Evolutionary conservation across 2,113 vertebrate genomes (phyloP).

Genomic region (Rhynchopsitta pachyrhyncha): DNA sequence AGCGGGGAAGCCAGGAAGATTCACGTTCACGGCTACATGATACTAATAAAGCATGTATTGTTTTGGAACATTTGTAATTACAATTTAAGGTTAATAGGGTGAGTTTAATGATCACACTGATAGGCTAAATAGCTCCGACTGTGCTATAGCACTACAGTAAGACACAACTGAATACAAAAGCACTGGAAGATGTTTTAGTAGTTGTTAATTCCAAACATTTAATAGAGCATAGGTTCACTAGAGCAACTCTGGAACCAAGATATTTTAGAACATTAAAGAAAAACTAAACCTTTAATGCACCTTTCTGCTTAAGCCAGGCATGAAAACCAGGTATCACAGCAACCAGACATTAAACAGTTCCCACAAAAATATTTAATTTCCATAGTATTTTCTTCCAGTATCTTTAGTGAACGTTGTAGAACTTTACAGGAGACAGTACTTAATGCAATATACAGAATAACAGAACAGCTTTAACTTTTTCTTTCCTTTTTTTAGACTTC

Average conservation of each 20-base stretch:
- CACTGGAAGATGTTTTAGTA: constrained; percentile 58
- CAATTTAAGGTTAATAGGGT: not conserved
- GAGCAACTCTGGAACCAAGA: constrained; percentile 35
- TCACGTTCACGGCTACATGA: not conserved
- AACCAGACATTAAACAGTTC: constrained; percentile 53
- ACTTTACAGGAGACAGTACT: constrained; percentile 64
- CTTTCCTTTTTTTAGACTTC: not conserved
- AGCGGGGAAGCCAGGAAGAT: not conserved
- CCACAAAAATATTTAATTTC: constrained; percentile 64
- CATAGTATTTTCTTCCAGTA: constrained; percentile 49
- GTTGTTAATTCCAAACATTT: constrained; percentile 68
- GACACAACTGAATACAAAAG: constrained; percentile 22
- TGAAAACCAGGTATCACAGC: constrained; percentile 14
- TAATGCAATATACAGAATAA: constrained; percentile 40
- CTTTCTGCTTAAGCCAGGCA: constrained; percentile 17
- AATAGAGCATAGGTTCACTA: constrained; percentile 56
- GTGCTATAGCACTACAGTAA: not conserved
- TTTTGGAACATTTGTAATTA: no score
- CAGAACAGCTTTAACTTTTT: not conserved
- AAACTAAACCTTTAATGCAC: constrained; percentile 1
- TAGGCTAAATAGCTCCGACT: not conserved
- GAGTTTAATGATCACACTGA: not conserved
- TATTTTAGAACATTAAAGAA: not conserved
- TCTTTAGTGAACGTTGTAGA: constrained; percentile 41
- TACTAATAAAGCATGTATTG: not conserved